These are phyloP conservation scores for Rhincodon typus DNA, from an alignment of 2,797 vertebrate species.

Conservation along the genomic window DNA sequence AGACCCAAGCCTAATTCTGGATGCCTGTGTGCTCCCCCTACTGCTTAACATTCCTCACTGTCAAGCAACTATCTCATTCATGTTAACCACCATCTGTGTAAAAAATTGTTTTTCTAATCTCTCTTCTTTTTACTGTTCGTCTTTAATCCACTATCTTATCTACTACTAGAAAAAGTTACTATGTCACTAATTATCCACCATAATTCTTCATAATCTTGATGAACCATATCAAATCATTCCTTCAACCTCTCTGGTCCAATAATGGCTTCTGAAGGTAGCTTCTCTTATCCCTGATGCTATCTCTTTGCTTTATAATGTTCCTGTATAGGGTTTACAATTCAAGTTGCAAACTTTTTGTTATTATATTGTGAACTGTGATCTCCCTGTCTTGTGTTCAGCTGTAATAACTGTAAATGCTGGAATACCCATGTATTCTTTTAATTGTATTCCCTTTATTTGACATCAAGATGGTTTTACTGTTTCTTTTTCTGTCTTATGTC, in stretches of 20 bases:
- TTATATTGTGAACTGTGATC: not conserved
- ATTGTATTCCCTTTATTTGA: not conserved
- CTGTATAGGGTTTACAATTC: not conserved
- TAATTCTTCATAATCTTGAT: not conserved
- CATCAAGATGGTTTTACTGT: not conserved
- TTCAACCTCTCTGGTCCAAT: not conserved
- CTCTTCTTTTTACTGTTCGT: not conserved
- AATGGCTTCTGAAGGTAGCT: not conserved
- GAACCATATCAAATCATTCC: not conserved
- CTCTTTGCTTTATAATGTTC: not conserved
- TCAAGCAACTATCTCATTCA: not conserved
- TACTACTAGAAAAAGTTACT: not conserved
- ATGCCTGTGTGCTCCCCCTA: too few relatives aligned
- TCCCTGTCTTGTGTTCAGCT: not conserved
- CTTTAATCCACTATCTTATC: not conserved
- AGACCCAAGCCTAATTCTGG: not conserved
- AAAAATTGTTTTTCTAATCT: not conserved
- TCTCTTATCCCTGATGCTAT: not conserved
- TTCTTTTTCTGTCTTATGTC: conserved; percentile 10
- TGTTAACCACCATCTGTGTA: not conserved
- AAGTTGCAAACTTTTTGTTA: not conserved
- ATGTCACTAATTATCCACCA: not conserved
- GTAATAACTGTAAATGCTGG: not conserved
- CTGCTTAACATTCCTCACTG: not conserved
- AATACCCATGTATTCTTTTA: not conserved